Conservation (phyloP, 1,140 invertebrate genomes). For the Scylla paramamosain region DNA sequence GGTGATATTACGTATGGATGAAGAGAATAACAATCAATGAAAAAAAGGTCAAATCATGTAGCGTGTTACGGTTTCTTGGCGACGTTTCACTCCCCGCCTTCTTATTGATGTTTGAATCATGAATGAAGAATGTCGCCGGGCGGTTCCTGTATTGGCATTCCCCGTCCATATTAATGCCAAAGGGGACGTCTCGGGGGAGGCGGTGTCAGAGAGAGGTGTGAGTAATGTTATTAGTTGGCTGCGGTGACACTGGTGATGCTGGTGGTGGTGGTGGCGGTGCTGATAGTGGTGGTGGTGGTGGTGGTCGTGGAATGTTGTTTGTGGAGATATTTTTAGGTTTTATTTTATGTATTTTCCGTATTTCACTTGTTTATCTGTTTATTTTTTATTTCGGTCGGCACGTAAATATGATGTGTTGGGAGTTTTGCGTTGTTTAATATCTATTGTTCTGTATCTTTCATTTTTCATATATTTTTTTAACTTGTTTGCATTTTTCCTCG, state of each 20-base stretch:
- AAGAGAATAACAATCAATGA: no score
- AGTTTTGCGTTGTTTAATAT: no score
- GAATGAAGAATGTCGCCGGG: not conserved
- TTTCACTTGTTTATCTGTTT: not conserved
- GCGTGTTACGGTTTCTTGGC: no score
- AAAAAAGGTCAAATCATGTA: no score
- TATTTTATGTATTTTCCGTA: not conserved
- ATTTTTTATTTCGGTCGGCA: not conserved
- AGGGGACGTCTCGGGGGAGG: not conserved
- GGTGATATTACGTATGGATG: no score
- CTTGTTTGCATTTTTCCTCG: no score
- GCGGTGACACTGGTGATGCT: not conserved
- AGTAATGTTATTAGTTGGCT: not conserved
- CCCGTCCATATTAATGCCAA: not conserved
- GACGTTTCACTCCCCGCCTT: no score
- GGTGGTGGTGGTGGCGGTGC: not conserved
- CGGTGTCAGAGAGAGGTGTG: not conserved
- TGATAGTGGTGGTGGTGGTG: not conserved
- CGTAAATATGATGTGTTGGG: no score
- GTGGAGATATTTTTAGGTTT: not conserved
- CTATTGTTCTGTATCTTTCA: no score
- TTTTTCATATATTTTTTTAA: no score
- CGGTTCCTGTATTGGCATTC: not conserved
- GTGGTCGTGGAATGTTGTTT: not conserved
- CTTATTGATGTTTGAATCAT: not conserved